phyloP scores from a whole-genome alignment of 2,888 invertebrate species.

The Aleiodes alternator region DNA sequence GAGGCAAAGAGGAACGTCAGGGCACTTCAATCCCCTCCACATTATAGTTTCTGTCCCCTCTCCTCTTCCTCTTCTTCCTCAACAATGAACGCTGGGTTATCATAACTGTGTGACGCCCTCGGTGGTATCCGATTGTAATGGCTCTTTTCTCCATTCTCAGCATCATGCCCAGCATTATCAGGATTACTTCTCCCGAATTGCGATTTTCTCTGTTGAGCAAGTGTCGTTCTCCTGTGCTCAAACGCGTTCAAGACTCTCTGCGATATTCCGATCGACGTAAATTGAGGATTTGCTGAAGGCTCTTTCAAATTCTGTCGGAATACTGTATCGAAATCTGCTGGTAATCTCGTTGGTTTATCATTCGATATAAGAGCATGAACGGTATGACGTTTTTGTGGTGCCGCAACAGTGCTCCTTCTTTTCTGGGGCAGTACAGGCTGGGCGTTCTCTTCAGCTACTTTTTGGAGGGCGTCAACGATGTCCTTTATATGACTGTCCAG shows the following conservation, averaged over 20 bases:
- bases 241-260: constrained; percentile 48
- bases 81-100: constrained; percentile 47
- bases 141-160: constrained; percentile 6
- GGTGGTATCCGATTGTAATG: constrained; percentile 8
- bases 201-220: constrained; percentile 43
- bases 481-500: constrained; percentile 85
- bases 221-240: constrained; percentile 48
- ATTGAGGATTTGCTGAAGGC: constrained; percentile 47
- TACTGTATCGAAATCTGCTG: constrained; percentile 71
- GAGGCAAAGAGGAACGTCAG: too few relatives aligned
- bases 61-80: constrained; percentile 38
- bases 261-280: constrained; percentile 51
- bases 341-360: constrained; percentile 88
- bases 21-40: not conserved
- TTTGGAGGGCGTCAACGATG: constrained; percentile 91
- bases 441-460: constrained; percentile 80
- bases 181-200: constrained; percentile 1
- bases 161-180: constrained; percentile 34
- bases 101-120: constrained; percentile 38
- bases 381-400: constrained; percentile 87
- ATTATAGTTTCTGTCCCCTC: not conserved
- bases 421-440: constrained; percentile 76
- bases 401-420: constrained; percentile 87
- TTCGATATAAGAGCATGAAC: constrained; percentile 92
- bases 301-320: constrained; percentile 63